Conservation (phyloP, 2,113 vertebrate genomes). For the Crypturellus undulatus region DNA sequence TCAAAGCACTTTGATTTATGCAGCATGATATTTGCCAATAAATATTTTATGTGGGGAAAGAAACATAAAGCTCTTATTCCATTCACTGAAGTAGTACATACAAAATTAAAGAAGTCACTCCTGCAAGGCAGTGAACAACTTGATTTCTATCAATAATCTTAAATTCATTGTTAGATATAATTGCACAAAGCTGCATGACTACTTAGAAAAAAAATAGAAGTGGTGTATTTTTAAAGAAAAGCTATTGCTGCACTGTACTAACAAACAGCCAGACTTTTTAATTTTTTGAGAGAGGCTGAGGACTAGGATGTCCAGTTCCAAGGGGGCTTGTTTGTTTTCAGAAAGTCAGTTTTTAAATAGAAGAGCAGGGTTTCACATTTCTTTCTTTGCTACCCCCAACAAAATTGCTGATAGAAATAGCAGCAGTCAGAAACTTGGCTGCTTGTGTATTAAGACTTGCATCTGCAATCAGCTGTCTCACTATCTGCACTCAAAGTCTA, state of each 20-base stretch:
- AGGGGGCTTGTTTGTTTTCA: neutral
- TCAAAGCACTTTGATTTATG: slow-evolving; percentile 55
- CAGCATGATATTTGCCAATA: slow-evolving; percentile 37
- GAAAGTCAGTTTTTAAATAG: slow-evolving; percentile 35
- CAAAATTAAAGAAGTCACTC: slow-evolving; percentile 62
- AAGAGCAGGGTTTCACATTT: neutral
- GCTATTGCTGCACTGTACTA: neutral
- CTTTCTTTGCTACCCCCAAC: slow-evolving; percentile 40
- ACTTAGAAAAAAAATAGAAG: neutral
- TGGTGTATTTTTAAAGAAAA: slow-evolving; percentile 8
- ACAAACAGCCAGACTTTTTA: neutral
- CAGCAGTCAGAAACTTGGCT: slow-evolving; percentile 31
- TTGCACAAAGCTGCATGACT: slow-evolving; percentile 23
- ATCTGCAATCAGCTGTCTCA: slow-evolving; percentile 47
- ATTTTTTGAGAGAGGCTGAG: neutral
- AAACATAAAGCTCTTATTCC: slow-evolving; percentile 53
- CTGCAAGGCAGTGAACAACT: slow-evolving; percentile 7
- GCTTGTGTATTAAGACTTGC: slow-evolving; percentile 27
- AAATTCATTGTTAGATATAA: slow-evolving; percentile 57
- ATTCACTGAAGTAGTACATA: slow-evolving; percentile 62
- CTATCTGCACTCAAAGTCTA: neutral
- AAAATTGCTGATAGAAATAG: slow-evolving; percentile 48
- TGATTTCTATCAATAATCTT: slow-evolving; percentile 16
- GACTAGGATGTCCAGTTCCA: slow-evolving; percentile 1
- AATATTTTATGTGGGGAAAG: slow-evolving; percentile 70